A percentile compares a stretch with the other conserved stretches of the same genome.
phyloP scores from a whole-genome alignment of 2,113 vertebrate species.

The Leptocoma aspasia region DNA sequence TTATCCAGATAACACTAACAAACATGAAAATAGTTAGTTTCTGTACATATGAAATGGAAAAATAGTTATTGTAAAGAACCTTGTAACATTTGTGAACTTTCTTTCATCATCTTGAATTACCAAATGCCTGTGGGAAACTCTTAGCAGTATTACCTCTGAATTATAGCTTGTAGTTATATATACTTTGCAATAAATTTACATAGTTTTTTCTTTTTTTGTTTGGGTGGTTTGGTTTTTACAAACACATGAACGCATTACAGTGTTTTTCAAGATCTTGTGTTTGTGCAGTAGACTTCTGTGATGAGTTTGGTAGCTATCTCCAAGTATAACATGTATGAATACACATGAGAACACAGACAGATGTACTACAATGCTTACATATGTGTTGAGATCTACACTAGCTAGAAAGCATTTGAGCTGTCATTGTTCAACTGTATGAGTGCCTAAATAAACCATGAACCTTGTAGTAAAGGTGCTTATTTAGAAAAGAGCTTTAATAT shows the following conservation, averaged over 20 bases:
- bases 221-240: neutral
- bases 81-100: neutral
- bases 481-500: neutral
- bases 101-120: neutral
- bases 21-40: neutral
- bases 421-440: neutral
- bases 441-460: neutral
- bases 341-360: neutral
- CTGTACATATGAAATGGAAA: neutral
- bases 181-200: neutral
- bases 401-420: neutral
- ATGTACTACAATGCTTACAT: neutral
- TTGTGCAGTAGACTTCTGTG: neutral
- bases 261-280: neutral
- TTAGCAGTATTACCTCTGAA: neutral
- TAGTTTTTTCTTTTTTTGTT: rapidly evolving
- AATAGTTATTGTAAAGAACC: neutral
- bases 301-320: neutral
- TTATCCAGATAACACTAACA: neutral
- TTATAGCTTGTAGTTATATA: neutral
- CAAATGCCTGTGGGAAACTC: neutral
- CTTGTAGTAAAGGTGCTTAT: neutral
- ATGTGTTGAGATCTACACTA: neutral
- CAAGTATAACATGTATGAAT: neutral
- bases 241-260: neutral